Base-by-base conservation (phyloP, 2,797 vertebrate species). In the Gobio occitaniae region DNA sequence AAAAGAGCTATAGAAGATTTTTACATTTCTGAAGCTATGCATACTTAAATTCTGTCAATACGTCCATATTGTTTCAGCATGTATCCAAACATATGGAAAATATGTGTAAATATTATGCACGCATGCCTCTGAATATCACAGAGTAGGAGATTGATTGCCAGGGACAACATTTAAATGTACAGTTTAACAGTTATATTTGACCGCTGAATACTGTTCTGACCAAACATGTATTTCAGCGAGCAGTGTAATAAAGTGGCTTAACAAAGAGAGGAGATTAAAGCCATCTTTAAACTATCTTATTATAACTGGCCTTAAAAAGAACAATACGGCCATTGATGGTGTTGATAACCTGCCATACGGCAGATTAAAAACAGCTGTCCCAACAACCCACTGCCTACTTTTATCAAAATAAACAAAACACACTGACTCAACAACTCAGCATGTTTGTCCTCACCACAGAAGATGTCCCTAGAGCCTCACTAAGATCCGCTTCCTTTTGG, bases 381-480 rank as follows among this genome's bases (percentile, higher is more conserved):
- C 56, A 50, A 44, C 61, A 68, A 36, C 32, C 10, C 9, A 66
- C 72, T 47, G 10, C 36, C 74, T 77, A 54, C 32, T 69, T 84
- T 72, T 72, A 41, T 77, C 36, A 41, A 50, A 44, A 75, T 75
- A 65, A 66, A 66, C 71, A 75, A 61, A 83, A 75, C 29, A n/a
- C 32, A 65, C 29, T 44, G 48, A 87, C 77, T 88, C 88, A 85
- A 71, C 87, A 85, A 56, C 78, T 83, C 76, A 17, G 71, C 71
- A 78, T 88, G 83, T 86, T 83, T 80, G 83, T 86, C 84, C 61
- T 78, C 75, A 78, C 68, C 77, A 63, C 85, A 85, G 71, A 65
- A 65, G 75, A 82, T n/a, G n/a, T 82, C 87, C 89, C 89, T 80
- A 47, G 71, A 84, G 82, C 48, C 77, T 86, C 86, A 86, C 87